Evolutionary conservation across 2,888 invertebrate species (phyloP), one percentile per base, ranked within the genome.

Genomic region (Acronicta alni): DNA sequence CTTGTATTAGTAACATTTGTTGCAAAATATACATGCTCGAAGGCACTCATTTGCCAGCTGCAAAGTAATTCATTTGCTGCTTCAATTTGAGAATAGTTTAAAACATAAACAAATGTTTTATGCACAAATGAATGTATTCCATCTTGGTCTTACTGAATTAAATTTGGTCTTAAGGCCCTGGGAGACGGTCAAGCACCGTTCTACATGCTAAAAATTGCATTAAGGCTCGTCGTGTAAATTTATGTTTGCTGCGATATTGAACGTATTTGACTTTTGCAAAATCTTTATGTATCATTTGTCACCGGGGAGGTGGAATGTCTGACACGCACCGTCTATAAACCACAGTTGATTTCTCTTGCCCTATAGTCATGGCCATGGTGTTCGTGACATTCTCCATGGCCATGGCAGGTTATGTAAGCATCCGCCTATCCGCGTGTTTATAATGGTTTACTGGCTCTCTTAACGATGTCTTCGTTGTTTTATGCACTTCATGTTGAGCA

Each of bases 61-160:
- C 59, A 48, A 61, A 42, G 56, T 58, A 67, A 64, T 75, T 72
- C 59, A 75, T 63, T 55, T 71, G 43, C 32, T 55, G 44, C 55
- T 57, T 30, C 61, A 30, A 42, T 54, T 66, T 61, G 43, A 37
- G 57, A 61, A 69, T 61, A 59, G 62, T 67, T 68, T 68, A 63
- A 63, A 57, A 67, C 64, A 69, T 57, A 67, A 35, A 69, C 48
- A 70, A 68, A 68, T 68, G 59, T 52, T 64, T 55, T 47, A 47
- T 68, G 59, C 60, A 46, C 59, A 42, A 58, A 54, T 53, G 57
- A 62, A 57, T 61, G 41, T 49, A 39, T 66, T 69, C 52, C 53
- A 62, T 68, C 65, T 70, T 14, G 44, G 35, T 53, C 16, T 71
- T 20, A 45, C 18, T 39, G 47, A 56, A 60, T 66, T 61, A 56